These are phyloP conservation scores for Helogale parvula DNA, from an alignment of 2,113 vertebrate species.

Conservation along the genomic window DNA sequence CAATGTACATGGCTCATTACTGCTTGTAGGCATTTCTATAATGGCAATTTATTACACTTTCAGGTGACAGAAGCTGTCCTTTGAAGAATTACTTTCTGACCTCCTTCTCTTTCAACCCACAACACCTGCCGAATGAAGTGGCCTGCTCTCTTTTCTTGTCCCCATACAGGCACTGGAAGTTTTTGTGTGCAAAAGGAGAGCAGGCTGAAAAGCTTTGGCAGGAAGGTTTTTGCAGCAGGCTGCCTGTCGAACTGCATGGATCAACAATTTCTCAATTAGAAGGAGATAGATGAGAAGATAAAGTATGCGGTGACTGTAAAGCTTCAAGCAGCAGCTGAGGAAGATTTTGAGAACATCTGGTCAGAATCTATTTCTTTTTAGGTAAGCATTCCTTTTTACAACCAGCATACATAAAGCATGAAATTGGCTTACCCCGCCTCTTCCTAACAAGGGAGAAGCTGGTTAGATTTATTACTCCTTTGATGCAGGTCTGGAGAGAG, in stretches of 20 bases:
- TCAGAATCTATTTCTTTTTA: constrained; percentile 72
- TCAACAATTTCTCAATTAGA: constrained; percentile 81
- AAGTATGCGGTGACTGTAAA: constrained; percentile 59
- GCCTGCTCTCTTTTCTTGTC: constrained; percentile 8
- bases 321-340: constrained; percentile 70
- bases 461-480: constrained; percentile 63
- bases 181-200: constrained; percentile 62
- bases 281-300: constrained; percentile 75
- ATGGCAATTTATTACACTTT: constrained; percentile 67
- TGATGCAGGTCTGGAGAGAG: constrained; percentile 40
- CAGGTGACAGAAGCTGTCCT: constrained; percentile 63
- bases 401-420: constrained; percentile 70
- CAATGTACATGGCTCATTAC: constrained; percentile 67
- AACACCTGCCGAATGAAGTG: constrained; percentile 58
- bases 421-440: constrained; percentile 65
- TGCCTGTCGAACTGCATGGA: constrained; percentile 69
- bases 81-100: constrained; percentile 70
- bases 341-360: constrained; percentile 77
- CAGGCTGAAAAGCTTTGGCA: constrained; percentile 64
- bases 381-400: constrained; percentile 76
- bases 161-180: constrained; percentile 44
- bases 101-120: constrained; percentile 63
- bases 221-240: constrained; percentile 61
- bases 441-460: constrained; percentile 33
- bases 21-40: constrained; percentile 61